These are phyloP conservation scores for Norana najaformis DNA, from an alignment of 2,888 invertebrate species.

Conservation along the genomic window DNA sequence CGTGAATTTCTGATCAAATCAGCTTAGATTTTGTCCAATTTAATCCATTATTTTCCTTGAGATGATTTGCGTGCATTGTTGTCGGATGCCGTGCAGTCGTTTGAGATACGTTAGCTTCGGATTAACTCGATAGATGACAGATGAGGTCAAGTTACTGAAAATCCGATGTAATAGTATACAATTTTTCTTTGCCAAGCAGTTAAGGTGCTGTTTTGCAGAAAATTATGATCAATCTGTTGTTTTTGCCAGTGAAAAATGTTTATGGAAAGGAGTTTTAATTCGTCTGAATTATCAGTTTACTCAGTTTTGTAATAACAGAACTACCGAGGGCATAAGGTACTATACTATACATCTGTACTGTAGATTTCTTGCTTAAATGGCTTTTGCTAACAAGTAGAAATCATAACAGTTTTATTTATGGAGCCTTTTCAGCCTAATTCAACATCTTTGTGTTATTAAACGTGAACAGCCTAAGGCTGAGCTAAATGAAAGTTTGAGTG, in stretches of 20 bases:
- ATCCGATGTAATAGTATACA: neutral
- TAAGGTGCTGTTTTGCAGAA: neutral
- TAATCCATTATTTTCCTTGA: neutral
- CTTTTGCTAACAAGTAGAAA: neutral
- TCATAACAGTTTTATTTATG: neutral
- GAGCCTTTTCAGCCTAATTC: neutral
- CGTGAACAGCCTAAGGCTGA: neutral
- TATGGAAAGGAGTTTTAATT: neutral
- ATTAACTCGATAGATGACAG: neutral
- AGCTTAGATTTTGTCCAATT: neutral
- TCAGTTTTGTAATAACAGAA: neutral
- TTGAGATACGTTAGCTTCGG: neutral
- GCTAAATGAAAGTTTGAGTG: neutral
- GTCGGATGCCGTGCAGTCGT: neutral
- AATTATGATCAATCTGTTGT: neutral
- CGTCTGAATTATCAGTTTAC: neutral
- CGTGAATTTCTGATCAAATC: neutral
- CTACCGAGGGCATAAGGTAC: neutral
- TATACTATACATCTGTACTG: no score
- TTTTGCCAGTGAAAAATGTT: neutral
- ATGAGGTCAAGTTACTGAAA: no score
- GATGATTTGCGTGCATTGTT: neutral
- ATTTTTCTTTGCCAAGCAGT: neutral
- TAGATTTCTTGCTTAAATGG: neutral
- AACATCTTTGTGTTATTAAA: neutral